phyloP scores from a whole-genome alignment of 1,140 invertebrate genomes.

The Drosophila lacteicornis region DNA sequence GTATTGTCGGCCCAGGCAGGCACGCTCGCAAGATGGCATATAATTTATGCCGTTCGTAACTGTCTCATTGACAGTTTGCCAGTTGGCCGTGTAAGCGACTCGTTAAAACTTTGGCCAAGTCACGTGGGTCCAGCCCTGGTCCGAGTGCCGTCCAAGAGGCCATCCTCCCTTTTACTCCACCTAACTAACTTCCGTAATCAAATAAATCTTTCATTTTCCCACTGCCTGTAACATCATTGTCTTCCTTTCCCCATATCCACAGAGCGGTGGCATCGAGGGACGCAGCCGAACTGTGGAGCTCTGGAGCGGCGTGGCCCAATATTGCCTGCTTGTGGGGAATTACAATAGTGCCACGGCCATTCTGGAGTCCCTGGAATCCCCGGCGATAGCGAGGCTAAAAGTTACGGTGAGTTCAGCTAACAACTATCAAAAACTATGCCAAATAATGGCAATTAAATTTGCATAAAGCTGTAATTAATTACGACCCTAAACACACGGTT shows the following conservation, averaged over 20 bases:
- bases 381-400: constrained; percentile 80
- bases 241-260: constrained; percentile 14
- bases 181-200: constrained; percentile 67
- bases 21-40: constrained; percentile 38
- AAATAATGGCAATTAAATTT: constrained; percentile 23
- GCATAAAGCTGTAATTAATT: constrained; percentile 35
- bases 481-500: constrained; percentile 8
- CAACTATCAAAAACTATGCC: constrained; percentile 15
- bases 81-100: constrained; percentile 54
- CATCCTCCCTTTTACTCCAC: constrained; percentile 2
- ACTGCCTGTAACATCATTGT: constrained; percentile 34
- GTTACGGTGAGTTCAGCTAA: constrained; percentile 75
- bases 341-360: constrained; percentile 81
- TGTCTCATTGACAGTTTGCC: constrained; percentile 64
- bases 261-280: constrained; percentile 69
- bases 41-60: constrained; percentile 63
- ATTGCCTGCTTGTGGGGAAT: constrained; percentile 76
- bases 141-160: neutral
- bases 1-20: neutral
- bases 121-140: constrained; percentile 39
- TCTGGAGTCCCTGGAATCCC: constrained; percentile 78
- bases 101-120: constrained; percentile 54
- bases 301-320: constrained; percentile 76
- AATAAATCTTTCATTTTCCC: constrained; percentile 39
- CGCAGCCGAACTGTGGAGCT: constrained; percentile 72